Evolutionary conservation across 2,888 invertebrate genomes (phyloP).

Genomic region (Athalia cordata): DNA sequence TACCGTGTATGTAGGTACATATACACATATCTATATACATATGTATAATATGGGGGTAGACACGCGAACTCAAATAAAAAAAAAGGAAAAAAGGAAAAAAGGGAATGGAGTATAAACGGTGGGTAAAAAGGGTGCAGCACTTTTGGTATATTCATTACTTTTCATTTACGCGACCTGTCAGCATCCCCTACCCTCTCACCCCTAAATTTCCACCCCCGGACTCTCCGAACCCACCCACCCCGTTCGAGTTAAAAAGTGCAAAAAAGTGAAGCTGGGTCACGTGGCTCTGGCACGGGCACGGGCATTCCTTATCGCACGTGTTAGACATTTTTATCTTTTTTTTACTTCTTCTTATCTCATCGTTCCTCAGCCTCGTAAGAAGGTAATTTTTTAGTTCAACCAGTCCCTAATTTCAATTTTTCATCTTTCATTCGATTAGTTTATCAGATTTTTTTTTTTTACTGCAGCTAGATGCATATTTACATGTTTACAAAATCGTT

Average conservation of each 20-base stretch:
- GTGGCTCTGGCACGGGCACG: neutral
- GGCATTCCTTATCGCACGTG: neutral
- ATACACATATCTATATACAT: too few species aligned
- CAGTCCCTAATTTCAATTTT: too few species aligned
- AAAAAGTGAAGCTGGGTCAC: neutral
- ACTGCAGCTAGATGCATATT: too few species aligned
- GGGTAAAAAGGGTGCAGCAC: neutral
- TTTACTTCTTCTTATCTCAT: too few species aligned
- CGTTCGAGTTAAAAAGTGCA: slow-evolving; percentile 31
- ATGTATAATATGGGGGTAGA: neutral
- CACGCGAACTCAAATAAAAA: slow-evolving; percentile 10
- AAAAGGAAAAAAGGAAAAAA: neutral
- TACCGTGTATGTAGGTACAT: neutral
- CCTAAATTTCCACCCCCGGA: neutral
- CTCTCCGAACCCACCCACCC: neutral
- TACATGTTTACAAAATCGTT: too few species aligned
- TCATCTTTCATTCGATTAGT: too few species aligned
- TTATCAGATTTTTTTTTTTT: too few species aligned
- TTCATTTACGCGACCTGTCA: slow-evolving; percentile 40
- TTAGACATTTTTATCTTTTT: neutral
- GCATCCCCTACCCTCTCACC: slow-evolving; percentile 1
- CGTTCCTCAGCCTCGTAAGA: too few species aligned
- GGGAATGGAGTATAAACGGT: slow-evolving; percentile 6
- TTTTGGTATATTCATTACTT: slow-evolving; percentile 43
- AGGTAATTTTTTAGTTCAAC: too few species aligned